Evolutionary conservation across 2,797 vertebrate genomes (phyloP), one percentile per base, ranked within the genome.

Genomic region (Cyclopterus lumpus): DNA sequence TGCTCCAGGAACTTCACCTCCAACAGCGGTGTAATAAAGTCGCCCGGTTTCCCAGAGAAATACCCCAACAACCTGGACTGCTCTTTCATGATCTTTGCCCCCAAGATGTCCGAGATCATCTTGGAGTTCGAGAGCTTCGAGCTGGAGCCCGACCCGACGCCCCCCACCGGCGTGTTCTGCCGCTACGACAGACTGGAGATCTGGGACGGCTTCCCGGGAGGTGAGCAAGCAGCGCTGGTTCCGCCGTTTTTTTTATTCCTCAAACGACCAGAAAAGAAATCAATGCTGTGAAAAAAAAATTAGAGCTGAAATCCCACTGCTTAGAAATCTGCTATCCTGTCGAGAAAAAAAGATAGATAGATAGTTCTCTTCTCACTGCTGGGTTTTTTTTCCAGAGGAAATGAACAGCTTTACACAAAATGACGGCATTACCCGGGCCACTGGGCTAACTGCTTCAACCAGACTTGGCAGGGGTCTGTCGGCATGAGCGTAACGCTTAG

Each of bases 61-160:
- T 99, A 99, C 82, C 97, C 97, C 82, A 98, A 99, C 86, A 95
- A 97, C 93, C 94, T 99, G 85, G 97, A 99, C 95, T 99, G 98
- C 91, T 98, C 97, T 53, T 99, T 99, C 11, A 99, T 99, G 96
- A 96, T 99, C 91, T 99, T 99, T 79, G 97, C 98, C 69, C 97
- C 97, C 58, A 98, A 96, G 93, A 97, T 98, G 97, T 96, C 96
- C 0, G 98, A 99, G 93, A 99, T 99, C 89, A 93, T 97, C 77
- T 80, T 99, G 93, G 97, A 99, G 94, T 99, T 99, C 42, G 97
- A 99, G 94, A 98, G 95, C 93, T 99, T 99, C 73, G 97, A 99
- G 91, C 89, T 99, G 88, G 98, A 99, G 88, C 93, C 96, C 0
- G 98, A 99, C 91, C 93, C 95, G 10, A 97, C 97, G 69, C 95